A percentile compares a stretch with the other conserved stretches of the same genome.
Conservation (phyloP, 1,140 invertebrate genomes). For the Ctenoplectra terminalis region DNA sequence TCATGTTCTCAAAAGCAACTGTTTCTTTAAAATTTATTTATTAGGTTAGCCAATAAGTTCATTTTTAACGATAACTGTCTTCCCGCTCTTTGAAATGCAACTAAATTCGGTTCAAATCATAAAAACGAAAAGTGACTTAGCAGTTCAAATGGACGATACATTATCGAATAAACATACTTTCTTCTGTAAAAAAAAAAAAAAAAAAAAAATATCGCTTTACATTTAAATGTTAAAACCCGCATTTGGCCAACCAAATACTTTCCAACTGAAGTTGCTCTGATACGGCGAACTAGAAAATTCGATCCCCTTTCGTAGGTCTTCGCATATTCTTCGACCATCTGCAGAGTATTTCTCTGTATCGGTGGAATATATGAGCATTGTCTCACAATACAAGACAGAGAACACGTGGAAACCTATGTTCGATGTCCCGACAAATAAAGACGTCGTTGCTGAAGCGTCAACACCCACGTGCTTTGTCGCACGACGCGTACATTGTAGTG, state of each 20-base stretch:
- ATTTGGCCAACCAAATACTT: too few species aligned
- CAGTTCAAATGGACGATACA: too few species aligned
- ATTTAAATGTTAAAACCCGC: too few species aligned
- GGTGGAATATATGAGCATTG: conserved; percentile 61
- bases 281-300: not conserved
- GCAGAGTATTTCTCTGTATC: conserved; percentile 25
- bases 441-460: conserved; percentile 65
- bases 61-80: too few species aligned
- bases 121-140: too few species aligned
- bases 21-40: not conserved
- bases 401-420: conserved; percentile 70
- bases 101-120: too few species aligned
- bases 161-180: too few species aligned
- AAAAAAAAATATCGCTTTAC: too few species aligned
- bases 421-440: conserved; percentile 68
- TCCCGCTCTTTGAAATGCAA: too few species aligned
- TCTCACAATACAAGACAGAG: conserved; percentile 59
- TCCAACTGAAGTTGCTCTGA: not conserved
- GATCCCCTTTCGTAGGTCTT: not conserved
- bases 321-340: not conserved
- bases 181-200: too few species aligned
- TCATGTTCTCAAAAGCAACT: not conserved
- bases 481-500: conserved; percentile 30
- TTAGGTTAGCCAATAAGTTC: too few species aligned
- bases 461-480: conserved; percentile 62